Evolutionary conservation across 1,140 invertebrate species (phyloP).

Genomic region (Pectinophora gossypiella): DNA sequence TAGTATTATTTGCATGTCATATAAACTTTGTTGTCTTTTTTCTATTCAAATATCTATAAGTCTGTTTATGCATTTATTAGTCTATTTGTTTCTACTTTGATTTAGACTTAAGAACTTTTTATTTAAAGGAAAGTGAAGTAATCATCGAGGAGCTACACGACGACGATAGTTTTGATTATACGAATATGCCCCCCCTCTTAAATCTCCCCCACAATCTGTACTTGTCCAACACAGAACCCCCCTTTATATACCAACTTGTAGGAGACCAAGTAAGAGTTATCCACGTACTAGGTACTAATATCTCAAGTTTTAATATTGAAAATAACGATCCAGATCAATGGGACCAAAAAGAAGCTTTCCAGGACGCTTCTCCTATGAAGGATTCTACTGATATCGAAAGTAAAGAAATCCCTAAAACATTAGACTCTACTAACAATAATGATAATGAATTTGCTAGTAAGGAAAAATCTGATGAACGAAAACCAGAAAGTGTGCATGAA

Average conservation of each 20-base stretch:
- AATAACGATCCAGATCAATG: slow-evolving; percentile 32
- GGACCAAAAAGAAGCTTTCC: slow-evolving; percentile 37
- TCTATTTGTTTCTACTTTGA: slow-evolving; percentile 43
- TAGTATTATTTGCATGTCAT: background rate
- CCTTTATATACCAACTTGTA: slow-evolving; percentile 67
- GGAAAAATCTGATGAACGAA: background rate
- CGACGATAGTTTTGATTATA: slow-evolving; percentile 59
- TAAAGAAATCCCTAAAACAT: no score
- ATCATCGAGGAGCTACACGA: slow-evolving; percentile 72
- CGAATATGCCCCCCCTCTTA: slow-evolving; percentile 61
- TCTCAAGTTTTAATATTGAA: slow-evolving; percentile 25
- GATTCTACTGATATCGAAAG: background rate
- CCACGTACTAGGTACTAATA: slow-evolving; percentile 52
- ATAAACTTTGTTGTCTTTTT: background rate
- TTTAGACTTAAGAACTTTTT: slow-evolving; percentile 65
- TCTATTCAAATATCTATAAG: slow-evolving; percentile 23
- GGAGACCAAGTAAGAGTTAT: slow-evolving; percentile 63
- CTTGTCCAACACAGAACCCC: slow-evolving; percentile 60
- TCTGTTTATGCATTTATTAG: slow-evolving; percentile 65
- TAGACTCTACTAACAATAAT: no score
- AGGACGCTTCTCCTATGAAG: slow-evolving; percentile 12
- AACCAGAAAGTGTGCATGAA: background rate
- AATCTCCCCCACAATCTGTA: slow-evolving; percentile 45
- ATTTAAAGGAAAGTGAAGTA: slow-evolving; percentile 74
- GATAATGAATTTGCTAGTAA: background rate